Base-by-base conservation (phyloP, 2,797 vertebrate genomes). In the Girardinus metallicus region DNA sequence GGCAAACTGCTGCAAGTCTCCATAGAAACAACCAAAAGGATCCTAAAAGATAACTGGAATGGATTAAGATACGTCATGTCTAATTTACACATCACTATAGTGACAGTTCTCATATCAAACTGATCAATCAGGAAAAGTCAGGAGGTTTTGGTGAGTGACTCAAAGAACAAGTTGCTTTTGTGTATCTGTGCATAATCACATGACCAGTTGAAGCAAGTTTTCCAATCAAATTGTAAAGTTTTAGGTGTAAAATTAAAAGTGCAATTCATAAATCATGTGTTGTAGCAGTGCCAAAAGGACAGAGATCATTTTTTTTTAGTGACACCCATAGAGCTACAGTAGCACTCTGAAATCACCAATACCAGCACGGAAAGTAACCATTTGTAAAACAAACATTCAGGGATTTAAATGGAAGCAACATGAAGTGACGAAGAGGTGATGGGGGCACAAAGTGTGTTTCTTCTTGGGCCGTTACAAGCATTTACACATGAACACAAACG, bases 331-430 rank as follows among this genome's bases (percentile, higher is more conserved):
- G 57, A 62, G 70, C 76, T 57, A 70, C 70, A 78, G 72, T 74
- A 75, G 43, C 62, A 80, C 60, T 82, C 51, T 62, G 60, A 79
- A 51, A 29, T 55, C 49, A 81, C 82, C 75, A 71, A 80, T n/a
- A 80, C 76, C 82, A 79, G 78, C 82, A 91, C 51, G 66, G 0
- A 72, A 87, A 89, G 89, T 83, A 86, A 88, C 57, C 75, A 55
- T 81, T 18, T 10, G 16, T 62, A 81, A 84, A 75, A 60, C 15
- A 57, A 83, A 81, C 73, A 73, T 70, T 2, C 5, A 80, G 76
- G 1, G 5, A 66, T 21, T 77, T 78, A 18, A 86, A 84, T 80
- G 74, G 26, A 79, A 74, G 1, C 68, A 44, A 39, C 70, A 74
- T 53, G 75, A 29, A 79, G 44, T 0, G 23, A 83, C 68, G 77